Conservation (phyloP, 2,888 invertebrate species). For the Aspidiotus rigidus region DNA sequence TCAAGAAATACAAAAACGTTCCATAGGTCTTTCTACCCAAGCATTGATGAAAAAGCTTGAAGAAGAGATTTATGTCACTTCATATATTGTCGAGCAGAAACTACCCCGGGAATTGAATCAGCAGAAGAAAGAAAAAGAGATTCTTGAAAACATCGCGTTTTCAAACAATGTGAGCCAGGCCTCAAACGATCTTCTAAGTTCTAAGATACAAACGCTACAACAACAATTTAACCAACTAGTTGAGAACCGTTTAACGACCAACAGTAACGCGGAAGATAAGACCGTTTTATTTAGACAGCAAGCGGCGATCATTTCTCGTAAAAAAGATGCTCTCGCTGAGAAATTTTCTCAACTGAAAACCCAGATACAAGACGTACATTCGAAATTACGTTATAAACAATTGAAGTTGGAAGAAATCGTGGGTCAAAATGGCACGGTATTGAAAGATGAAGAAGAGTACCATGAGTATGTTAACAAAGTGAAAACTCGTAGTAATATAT, state of each 20-base stretch:
- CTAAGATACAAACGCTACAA: conserved; percentile 47
- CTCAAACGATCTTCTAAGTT: conserved; percentile 55
- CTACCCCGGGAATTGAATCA: conserved; percentile 61
- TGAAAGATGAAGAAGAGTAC: conserved; percentile 66
- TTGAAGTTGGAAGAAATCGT: conserved; percentile 44
- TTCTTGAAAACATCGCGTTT: conserved; percentile 58
- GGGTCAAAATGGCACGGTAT: conserved; percentile 61
- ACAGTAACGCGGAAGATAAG: conserved; percentile 59
- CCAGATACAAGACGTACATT: conserved; percentile 41
- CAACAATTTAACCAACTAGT: conserved; percentile 60
- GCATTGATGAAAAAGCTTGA: conserved; percentile 61
- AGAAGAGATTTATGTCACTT: conserved; percentile 66
- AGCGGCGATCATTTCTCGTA: conserved; percentile 66
- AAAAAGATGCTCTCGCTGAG: conserved; percentile 66
- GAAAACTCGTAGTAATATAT: conserved; percentile 67
- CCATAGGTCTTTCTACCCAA: conserved; percentile 36
- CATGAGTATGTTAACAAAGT: conserved; percentile 74
- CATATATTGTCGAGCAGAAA: conserved; percentile 67
- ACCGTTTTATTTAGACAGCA: conserved; percentile 77
- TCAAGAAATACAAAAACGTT: conserved; percentile 18
- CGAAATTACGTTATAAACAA: conserved; percentile 43
- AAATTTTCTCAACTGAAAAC: conserved; percentile 58
- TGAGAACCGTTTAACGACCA: conserved; percentile 57
- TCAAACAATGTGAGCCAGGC: conserved; percentile 58
- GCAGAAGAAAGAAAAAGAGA: conserved; percentile 56